Evolutionary conservation across 2,888 invertebrate genomes (phyloP).

Genomic region (Toxonevra muliebris): DNA sequence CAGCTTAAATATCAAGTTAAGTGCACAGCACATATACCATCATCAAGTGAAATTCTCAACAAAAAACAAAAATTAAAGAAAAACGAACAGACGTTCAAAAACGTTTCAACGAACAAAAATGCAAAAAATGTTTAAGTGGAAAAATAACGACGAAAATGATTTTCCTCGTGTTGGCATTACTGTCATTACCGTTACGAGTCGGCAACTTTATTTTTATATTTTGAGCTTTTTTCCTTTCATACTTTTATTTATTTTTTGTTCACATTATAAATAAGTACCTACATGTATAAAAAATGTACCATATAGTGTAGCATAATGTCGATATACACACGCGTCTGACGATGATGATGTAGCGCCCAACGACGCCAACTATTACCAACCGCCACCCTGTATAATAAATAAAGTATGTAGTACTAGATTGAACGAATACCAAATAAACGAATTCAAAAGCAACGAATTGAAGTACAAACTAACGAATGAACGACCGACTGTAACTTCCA

Average conservation of each 20-base stretch:
- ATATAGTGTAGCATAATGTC: constrained; percentile 6
- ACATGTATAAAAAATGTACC: constrained; percentile 17
- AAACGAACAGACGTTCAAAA: constrained; percentile 17
- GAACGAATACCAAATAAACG: constrained; percentile 1
- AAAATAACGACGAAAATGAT: constrained; percentile 18
- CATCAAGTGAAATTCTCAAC: constrained; percentile 21
- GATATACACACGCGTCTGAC: not conserved
- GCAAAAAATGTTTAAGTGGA: constrained; percentile 12
- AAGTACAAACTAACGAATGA: constrained; percentile 4
- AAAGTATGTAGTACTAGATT: not conserved
- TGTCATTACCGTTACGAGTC: constrained; percentile 34
- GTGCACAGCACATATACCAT: constrained; percentile 12
- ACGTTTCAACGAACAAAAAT: constrained; percentile 12
- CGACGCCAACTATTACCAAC: too few relatives aligned
- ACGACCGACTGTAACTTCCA: constrained; percentile 6
- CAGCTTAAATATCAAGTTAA: constrained; percentile 5
- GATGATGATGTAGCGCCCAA: too few relatives aligned
- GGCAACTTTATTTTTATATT: constrained; percentile 29
- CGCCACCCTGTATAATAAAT: constrained; percentile 1
- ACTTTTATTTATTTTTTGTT: constrained; percentile 8
- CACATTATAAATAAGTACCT: not conserved
- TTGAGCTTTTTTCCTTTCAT: not conserved
- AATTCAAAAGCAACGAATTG: not conserved
- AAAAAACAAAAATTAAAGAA: constrained; percentile 9
- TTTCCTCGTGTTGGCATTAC: constrained; percentile 27